Evolutionary conservation across 2,888 invertebrate species (phyloP), one percentile per base, ranked within the genome.

Genomic region (Oscheius sp.): DNA sequence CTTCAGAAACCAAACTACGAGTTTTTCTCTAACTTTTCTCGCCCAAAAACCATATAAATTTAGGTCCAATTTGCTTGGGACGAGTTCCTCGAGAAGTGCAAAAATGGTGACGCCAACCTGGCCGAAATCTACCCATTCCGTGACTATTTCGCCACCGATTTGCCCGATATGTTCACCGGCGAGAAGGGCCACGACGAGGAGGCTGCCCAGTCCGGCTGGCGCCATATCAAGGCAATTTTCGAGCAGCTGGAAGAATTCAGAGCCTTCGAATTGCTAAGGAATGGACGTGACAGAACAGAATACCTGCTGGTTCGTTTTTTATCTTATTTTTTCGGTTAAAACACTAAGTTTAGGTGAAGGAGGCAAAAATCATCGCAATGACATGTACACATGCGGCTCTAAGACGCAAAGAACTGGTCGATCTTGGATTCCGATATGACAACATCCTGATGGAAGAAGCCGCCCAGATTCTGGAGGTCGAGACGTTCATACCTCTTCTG

Each of bases 321-420:
- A 13, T 47, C 37, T 62, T 37, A n/a, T 33, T 42, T 35, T 62
- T 63, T 33, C 13, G 47, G 2, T 10, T 48, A 9, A 50, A 33
- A 33, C 21, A 59, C 9, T 1, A 47, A 59, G 47, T 74, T 84
- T 62, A 87, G 87, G 85, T 87, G n/a, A 86, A 87, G 89, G 99
- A 99, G 90, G 98, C 99, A 0, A 99, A 98, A 91, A 96, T 99
- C 73, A 99, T 99, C 84, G 99, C 99, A 0, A 99, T 99, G 99
- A 99, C 99, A 0, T 99, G 99, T 91, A 99, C 99, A 0, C 99
- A 99, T 90, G 99, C 99, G 0, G 99, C 99, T 0, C 92, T 99
- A 11, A 96, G 98, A 89, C 92, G 99, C 42, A 94, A 95, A 70
- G 99, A 99, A 90, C 92, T 99, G 2, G 98, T 99, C 65, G 85